These are phyloP conservation scores for Napeogenes sylphis DNA, from an alignment of 2,888 invertebrate species.

Conservation along the genomic window DNA sequence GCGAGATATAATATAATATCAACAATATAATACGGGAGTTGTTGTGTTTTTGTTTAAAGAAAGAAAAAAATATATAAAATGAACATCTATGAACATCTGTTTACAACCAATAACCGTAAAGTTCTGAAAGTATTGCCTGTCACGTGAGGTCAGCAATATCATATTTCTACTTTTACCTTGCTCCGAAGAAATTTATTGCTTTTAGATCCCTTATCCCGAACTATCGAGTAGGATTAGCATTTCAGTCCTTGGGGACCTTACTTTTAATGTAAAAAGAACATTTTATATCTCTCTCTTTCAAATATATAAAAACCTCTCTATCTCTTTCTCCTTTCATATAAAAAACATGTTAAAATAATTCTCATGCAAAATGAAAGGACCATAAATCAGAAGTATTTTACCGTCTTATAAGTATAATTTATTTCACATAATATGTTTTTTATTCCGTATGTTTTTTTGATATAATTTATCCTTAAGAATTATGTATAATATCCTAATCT, in stretches of 20 bases:
- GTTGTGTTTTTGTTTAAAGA: too few species aligned
- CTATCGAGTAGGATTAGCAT: slow-evolving; percentile 30
- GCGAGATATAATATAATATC: too few species aligned
- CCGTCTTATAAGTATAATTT: not conserved
- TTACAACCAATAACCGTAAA: not conserved
- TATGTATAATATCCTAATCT: too few species aligned
- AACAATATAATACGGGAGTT: too few species aligned
- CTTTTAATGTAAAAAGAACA: slow-evolving; percentile 12
- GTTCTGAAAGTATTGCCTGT: not conserved
- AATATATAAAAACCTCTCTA: not conserved
- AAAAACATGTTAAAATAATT: slow-evolving; percentile 1
- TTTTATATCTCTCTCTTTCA: not conserved
- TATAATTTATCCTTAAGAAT: too few species aligned
- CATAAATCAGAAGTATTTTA: not conserved
- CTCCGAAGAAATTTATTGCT: slow-evolving; percentile 32
- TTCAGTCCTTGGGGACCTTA: slow-evolving; percentile 17
- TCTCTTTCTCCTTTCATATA: too few species aligned
- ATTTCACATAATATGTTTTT: not conserved
- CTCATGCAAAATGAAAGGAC: not conserved
- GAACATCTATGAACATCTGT: too few species aligned
- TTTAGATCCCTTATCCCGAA: slow-evolving; percentile 31
- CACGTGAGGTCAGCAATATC: slow-evolving; percentile 23
- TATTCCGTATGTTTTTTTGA: too few species aligned
- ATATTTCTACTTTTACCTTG: slow-evolving; percentile 27
- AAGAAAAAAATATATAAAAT: too few species aligned